Evolutionary conservation across 1,140 invertebrate genomes (phyloP).

Genomic region (Matsumurasca onukii): DNA sequence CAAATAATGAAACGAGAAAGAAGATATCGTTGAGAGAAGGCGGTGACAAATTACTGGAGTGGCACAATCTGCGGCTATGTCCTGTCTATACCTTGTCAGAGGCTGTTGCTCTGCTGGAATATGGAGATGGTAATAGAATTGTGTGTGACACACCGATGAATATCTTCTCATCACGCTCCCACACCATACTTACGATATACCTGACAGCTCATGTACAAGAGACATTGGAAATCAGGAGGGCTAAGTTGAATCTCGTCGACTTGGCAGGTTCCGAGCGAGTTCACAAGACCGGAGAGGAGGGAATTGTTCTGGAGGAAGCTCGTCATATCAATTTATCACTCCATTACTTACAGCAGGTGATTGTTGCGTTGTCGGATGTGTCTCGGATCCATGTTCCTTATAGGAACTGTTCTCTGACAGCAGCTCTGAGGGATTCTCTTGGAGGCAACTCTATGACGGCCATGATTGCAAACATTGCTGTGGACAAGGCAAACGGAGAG

Average conservation of each 20-base stretch:
- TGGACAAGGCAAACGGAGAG: constrained; percentile 56
- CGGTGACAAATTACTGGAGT: constrained; percentile 57
- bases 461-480: constrained; percentile 64
- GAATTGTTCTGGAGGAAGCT: constrained; percentile 59
- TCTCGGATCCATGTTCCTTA: neutral
- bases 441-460: constrained; percentile 66
- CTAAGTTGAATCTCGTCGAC: constrained; percentile 67
- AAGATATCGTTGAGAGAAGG: constrained; percentile 61
- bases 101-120: constrained; percentile 58
- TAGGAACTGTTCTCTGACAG: neutral
- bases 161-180: constrained; percentile 63
- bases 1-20: constrained; percentile 39
- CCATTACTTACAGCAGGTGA: constrained; percentile 63
- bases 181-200: constrained; percentile 67
- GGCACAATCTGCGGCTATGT: constrained; percentile 61
- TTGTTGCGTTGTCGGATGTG: neutral
- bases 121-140: constrained; percentile 59
- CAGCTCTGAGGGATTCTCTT: constrained; percentile 53
- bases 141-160: constrained; percentile 68
- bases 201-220: constrained; percentile 53
- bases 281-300: constrained; percentile 51
- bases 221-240: constrained; percentile 52
- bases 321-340: constrained; percentile 67
- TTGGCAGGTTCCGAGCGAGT: constrained; percentile 60
- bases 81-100: constrained; percentile 58